These are phyloP conservation scores for Halichoeres trimaculatus DNA, from an alignment of 2,113 vertebrate species.

Conservation along the genomic window DNA sequence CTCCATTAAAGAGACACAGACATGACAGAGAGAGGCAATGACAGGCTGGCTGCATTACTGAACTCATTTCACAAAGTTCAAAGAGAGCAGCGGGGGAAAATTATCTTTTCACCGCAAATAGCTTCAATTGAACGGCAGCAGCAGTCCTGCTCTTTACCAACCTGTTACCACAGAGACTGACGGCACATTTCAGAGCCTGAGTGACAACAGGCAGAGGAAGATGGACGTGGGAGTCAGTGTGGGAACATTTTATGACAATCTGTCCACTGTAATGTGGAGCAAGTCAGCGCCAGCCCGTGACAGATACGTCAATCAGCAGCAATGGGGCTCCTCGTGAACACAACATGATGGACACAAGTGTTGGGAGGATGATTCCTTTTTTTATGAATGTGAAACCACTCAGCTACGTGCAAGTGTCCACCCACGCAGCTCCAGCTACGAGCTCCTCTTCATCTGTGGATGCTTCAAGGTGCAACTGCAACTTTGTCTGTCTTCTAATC, in stretches of 20 bases:
- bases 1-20: slow-evolving; percentile 15
- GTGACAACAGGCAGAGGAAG: slow-evolving; percentile 30
- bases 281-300: slow-evolving; percentile 22
- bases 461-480: slow-evolving; percentile 20
- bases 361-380: slow-evolving; percentile 6
- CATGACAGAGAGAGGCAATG: not conserved
- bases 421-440: slow-evolving; percentile 44
- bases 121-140: too few relatives aligned
- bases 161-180: slow-evolving; percentile 3
- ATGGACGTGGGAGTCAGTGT: slow-evolving; percentile 7
- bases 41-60: slow-evolving; percentile 13
- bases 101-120: slow-evolving; percentile 24
- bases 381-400: slow-evolving; percentile 45
- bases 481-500: not conserved
- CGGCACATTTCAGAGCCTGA: slow-evolving; percentile 23
- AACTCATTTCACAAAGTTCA: slow-evolving; percentile 36
- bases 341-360: slow-evolving; percentile 11
- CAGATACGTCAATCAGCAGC: slow-evolving; percentile 10
- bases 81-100: slow-evolving; percentile 15
- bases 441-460: slow-evolving; percentile 35
- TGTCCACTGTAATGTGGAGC: slow-evolving; percentile 29
- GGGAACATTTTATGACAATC: slow-evolving; percentile 41
- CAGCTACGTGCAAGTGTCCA: slow-evolving; percentile 38
- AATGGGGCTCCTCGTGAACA: not conserved
- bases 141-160: slow-evolving; percentile 8